Evolutionary conservation across 2,888 invertebrate species (phyloP).

Genomic region (Megastigmus dorsalis): DNA sequence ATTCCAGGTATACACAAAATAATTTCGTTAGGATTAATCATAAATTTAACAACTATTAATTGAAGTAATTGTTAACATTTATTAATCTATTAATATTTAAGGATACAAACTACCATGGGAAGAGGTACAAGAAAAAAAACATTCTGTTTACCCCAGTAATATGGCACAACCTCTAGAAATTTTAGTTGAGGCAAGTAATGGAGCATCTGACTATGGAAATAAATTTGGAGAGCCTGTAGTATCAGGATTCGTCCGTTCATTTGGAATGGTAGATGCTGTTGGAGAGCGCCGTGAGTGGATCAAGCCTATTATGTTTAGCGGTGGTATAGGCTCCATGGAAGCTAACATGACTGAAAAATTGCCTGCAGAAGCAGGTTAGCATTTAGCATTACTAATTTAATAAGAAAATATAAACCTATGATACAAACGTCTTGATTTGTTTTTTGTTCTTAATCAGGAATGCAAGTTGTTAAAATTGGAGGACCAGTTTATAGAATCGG

Average conservation of each 20-base stretch:
- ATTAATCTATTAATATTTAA: conserved; percentile 65
- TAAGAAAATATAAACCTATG: background rate
- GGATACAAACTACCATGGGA: conserved; percentile 94
- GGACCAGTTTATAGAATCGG: conserved; percentile 99
- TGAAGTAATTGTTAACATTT: background rate
- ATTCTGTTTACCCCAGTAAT: conserved; percentile 84
- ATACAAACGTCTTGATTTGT: conserved; percentile 4
- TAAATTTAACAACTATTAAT: background rate
- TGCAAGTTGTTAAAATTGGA: conserved; percentile 95
- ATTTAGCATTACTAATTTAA: background rate
- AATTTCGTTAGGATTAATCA: background rate
- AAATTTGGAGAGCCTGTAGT: conserved; percentile 98
- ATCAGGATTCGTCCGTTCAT: conserved; percentile 92
- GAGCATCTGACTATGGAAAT: conserved; percentile 99
- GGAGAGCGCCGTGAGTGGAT: conserved; percentile 91
- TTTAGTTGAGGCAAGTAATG: conserved; percentile 96
- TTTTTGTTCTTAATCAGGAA: conserved; percentile 77
- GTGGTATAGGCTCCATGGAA: conserved; percentile 94
- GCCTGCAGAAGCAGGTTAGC: conserved; percentile 81
- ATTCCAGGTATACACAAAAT: conserved; percentile 82
- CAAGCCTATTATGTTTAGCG: conserved; percentile 99
- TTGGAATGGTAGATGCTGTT: conserved; percentile 83
- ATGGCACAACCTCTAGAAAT: conserved; percentile 94
- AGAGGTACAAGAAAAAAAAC: conserved; percentile 72
- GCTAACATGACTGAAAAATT: conserved; percentile 87